These are phyloP conservation scores for Oreochromis niloticus DNA, from an alignment of 2,113 vertebrate species.

Conservation along the genomic window DNA sequence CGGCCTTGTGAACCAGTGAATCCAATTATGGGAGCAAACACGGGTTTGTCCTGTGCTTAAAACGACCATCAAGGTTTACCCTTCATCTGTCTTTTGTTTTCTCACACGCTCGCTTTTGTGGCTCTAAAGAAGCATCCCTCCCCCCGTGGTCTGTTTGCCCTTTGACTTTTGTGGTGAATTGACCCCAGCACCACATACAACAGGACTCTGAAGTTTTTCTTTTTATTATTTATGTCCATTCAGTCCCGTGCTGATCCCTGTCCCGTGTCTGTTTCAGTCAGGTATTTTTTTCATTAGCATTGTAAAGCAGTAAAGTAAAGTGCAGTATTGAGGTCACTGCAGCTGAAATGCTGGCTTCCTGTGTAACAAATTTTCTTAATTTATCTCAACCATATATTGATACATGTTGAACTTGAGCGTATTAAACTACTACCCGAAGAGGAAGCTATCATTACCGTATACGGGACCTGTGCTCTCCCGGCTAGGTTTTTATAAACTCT, in stretches of 20 bases:
- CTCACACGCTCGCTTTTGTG: background rate
- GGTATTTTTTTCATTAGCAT: background rate
- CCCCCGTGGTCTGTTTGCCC: background rate
- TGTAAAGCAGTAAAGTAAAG: background rate
- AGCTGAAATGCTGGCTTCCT: background rate
- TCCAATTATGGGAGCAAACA: conserved; percentile 26
- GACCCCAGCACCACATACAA: background rate
- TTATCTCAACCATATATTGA: background rate
- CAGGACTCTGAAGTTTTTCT: background rate
- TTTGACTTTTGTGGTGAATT: background rate
- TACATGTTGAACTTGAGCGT: background rate
- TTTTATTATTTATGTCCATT: rapidly evolving
- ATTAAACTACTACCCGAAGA: background rate
- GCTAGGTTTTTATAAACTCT: background rate
- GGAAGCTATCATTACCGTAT: background rate
- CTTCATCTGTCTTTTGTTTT: background rate
- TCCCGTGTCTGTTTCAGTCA: background rate
- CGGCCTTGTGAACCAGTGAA: background rate
- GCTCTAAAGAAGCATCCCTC: background rate
- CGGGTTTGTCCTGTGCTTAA: background rate
- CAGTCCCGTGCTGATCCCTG: background rate
- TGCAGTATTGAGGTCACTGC: no score
- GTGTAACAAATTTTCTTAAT: background rate
- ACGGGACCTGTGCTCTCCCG: background rate
- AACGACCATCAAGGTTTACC: background rate